These are phyloP conservation scores for Psittacula echo DNA, from an alignment of 2,797 vertebrate species.

Conservation along the genomic window DNA sequence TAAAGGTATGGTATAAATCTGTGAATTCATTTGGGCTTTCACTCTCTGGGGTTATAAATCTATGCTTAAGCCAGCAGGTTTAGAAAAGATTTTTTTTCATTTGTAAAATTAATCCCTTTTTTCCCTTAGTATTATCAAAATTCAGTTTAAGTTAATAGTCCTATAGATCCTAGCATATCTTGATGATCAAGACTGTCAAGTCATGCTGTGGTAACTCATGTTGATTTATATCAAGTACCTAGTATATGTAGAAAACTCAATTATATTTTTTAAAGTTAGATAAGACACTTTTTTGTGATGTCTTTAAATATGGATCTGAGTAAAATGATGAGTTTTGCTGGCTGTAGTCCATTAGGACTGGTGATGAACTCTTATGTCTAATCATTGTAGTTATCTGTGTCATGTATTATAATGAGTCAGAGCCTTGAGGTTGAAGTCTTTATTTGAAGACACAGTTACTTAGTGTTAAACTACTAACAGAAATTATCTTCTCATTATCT, in stretches of 20 bases:
- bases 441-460: neutral
- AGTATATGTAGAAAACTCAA: neutral
- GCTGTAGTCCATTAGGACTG: neutral
- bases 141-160: neutral
- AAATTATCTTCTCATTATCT: neutral
- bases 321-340: slow-evolving; percentile 3
- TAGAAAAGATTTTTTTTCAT: neutral
- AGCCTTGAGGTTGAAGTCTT: neutral
- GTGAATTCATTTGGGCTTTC: neutral
- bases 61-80: neutral
- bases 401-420: neutral
- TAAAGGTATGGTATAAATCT: neutral
- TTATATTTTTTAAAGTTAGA: neutral
- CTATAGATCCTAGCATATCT: neutral
- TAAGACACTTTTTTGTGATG: neutral
- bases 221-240: neutral
- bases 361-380: neutral
- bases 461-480: neutral
- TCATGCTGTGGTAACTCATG: neutral
- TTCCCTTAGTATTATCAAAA: neutral
- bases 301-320: neutral
- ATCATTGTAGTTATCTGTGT: neutral
- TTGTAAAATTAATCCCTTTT: neutral
- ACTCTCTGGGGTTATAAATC: neutral
- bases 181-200: neutral